Evolutionary conservation across 2,888 invertebrate genomes (phyloP).

Genomic region (Yponomeuta sedellus): DNA sequence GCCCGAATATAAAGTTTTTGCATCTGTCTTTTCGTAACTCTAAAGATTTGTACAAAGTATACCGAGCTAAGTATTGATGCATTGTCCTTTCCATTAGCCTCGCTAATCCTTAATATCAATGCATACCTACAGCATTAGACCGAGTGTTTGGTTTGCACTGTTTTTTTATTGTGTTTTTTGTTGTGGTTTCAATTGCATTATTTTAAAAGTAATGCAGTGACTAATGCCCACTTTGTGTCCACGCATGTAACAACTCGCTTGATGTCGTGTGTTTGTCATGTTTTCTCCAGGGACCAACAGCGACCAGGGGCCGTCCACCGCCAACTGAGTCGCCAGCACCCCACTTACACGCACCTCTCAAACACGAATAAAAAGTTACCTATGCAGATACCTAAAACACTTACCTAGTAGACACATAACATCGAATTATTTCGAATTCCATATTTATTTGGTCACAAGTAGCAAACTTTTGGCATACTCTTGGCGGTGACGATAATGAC

Average conservation of each 20-base stretch:
- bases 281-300: slow-evolving; percentile 70
- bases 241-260: slow-evolving; percentile 68
- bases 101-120: background rate
- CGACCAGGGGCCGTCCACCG: slow-evolving; percentile 63
- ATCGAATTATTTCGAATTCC: slow-evolving; percentile 13
- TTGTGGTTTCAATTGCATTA: background rate
- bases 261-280: slow-evolving; percentile 60
- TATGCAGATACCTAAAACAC: slow-evolving; percentile 9
- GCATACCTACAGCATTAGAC: slow-evolving; percentile 8
- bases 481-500: slow-evolving; percentile 39
- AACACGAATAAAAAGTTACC: background rate
- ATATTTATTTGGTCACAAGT: slow-evolving; percentile 10
- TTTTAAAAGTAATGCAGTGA: background rate
- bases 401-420: slow-evolving; percentile 11
- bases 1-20: too few relatives aligned
- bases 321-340: slow-evolving; percentile 50
- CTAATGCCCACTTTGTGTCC: slow-evolving; percentile 46
- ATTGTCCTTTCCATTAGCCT: background rate
- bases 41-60: too few relatives aligned
- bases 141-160: slow-evolving; percentile 13
- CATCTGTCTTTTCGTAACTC: too few relatives aligned
- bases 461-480: slow-evolving; percentile 26
- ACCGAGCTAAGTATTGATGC: background rate
- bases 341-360: slow-evolving; percentile 17
- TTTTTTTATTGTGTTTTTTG: background rate